phyloP scores from a whole-genome alignment of 2,113 vertebrate genomes.

The Pipa parva region DNA sequence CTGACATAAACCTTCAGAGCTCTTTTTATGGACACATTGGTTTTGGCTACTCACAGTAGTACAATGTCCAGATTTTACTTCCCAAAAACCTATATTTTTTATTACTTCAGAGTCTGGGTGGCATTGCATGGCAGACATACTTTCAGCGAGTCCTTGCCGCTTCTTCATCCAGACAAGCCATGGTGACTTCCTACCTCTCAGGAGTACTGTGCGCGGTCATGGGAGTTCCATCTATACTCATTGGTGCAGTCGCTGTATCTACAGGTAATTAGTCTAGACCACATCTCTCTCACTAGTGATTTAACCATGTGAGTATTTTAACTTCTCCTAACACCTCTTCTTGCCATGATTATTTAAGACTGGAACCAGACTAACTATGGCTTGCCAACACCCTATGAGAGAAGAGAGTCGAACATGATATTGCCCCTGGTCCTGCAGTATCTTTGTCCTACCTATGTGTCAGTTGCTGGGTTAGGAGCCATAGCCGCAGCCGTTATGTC shows the following conservation, averaged over 20 bases:
- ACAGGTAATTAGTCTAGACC: neutral
- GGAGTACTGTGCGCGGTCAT: constrained; percentile 8
- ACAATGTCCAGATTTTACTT: too few species aligned
- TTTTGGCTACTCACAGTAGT: too few species aligned
- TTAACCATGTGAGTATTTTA: neutral
- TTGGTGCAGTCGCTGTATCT: neutral
- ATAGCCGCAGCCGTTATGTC: constrained; percentile 63
- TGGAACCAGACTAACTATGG: constrained; percentile 58
- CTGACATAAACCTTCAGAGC: too few species aligned
- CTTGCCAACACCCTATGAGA: constrained; percentile 47
- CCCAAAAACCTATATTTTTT: too few species aligned
- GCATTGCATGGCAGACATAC: constrained; percentile 8
- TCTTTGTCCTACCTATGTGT: constrained; percentile 51
- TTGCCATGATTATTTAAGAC: constrained; percentile 44
- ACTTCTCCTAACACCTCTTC: neutral
- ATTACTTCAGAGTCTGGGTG: constrained; percentile 10
- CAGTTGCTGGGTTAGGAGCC: constrained; percentile 53
- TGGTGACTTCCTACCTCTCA: constrained; percentile 19
- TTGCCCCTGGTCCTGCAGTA: constrained; percentile 51
- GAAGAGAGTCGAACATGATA: constrained; percentile 50
- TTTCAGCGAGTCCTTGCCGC: constrained; percentile 30
- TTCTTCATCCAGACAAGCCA: constrained; percentile 26
- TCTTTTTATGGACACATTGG: too few species aligned
- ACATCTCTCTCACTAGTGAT: neutral
- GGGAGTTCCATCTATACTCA: constrained; percentile 3